Conservation (phyloP, 2,888 invertebrate genomes). For the Drosophila fungiperda region DNA sequence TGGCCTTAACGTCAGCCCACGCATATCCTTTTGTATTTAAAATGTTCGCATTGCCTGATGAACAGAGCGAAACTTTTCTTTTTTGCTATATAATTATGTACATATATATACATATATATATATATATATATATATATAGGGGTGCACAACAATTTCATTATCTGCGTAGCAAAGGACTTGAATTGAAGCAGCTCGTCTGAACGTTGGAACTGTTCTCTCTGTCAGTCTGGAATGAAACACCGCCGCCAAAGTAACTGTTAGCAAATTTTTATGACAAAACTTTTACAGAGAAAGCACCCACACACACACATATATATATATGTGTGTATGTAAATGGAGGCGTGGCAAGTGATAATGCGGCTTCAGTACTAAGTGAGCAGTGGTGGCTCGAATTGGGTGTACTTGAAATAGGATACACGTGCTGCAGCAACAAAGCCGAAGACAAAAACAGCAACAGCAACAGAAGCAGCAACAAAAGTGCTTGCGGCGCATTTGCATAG, state of each 20-base stretch:
- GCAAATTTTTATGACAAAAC: conserved; percentile 74
- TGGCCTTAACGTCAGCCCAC: conserved; percentile 60
- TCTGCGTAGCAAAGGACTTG: conserved; percentile 55
- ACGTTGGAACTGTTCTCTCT: conserved; percentile 51
- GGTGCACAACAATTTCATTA: conserved; percentile 76
- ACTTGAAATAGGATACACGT: conserved; percentile 51
- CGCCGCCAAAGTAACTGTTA: conserved; percentile 44
- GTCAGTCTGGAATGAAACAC: conserved; percentile 44
- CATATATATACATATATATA: not conserved
- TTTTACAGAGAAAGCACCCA: conserved; percentile 40
- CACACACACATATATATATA: not conserved
- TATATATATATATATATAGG: not conserved
- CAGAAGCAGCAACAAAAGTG: conserved; percentile 58
- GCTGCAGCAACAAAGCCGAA: conserved; percentile 41
- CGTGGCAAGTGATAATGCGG: conserved; percentile 49
- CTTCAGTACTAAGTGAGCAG: conserved; percentile 14
- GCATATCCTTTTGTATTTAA: conserved; percentile 82
- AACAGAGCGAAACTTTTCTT: conserved; percentile 57
- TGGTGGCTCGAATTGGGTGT: not conserved
- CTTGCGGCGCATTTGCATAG: conserved; percentile 78
- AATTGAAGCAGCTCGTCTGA: conserved; percentile 35
- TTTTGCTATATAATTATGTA: conserved; percentile 4
- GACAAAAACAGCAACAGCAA: conserved; percentile 19
- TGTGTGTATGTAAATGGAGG: conserved; percentile 27
- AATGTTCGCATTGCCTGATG: conserved; percentile 75